Conservation (phyloP, 2,797 vertebrate genomes). For the Dendrocincla tyrannina region DNA sequence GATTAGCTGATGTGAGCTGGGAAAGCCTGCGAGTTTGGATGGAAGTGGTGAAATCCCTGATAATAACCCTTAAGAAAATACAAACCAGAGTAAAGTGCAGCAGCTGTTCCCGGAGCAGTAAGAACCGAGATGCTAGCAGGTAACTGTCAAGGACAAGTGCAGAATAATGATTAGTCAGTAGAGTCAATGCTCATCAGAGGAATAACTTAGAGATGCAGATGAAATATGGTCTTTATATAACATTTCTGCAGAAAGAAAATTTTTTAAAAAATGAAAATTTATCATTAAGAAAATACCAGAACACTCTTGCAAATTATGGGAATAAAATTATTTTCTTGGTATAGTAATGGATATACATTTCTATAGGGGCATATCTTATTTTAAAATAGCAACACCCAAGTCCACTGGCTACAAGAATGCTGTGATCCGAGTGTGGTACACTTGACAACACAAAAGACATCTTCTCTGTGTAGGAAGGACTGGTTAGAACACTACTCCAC, state of each 20-base stretch:
- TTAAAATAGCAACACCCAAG: neutral
- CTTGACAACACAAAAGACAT: neutral
- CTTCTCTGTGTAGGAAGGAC: neutral
- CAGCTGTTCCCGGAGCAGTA: neutral
- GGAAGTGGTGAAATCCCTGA: neutral
- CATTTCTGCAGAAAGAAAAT: neutral
- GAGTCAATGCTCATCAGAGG: neutral
- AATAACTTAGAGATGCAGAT: neutral
- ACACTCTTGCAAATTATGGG: neutral
- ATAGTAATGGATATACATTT: neutral
- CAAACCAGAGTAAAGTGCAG: neutral
- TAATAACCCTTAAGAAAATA: neutral
- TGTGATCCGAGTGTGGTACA: neutral
- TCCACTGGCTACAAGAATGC: neutral
- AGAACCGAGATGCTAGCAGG: neutral
- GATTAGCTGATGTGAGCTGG: neutral
- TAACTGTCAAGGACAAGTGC: neutral
- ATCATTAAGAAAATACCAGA: neutral
- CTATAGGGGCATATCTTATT: neutral
- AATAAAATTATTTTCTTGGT: neutral
- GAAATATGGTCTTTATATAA: neutral
- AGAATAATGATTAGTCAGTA: neutral
- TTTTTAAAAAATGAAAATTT: neutral
- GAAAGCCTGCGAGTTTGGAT: neutral
- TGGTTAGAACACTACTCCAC: neutral